phyloP scores from a whole-genome alignment of 2,888 invertebrate species.

The Dryocosmus kuriphilus region DNA sequence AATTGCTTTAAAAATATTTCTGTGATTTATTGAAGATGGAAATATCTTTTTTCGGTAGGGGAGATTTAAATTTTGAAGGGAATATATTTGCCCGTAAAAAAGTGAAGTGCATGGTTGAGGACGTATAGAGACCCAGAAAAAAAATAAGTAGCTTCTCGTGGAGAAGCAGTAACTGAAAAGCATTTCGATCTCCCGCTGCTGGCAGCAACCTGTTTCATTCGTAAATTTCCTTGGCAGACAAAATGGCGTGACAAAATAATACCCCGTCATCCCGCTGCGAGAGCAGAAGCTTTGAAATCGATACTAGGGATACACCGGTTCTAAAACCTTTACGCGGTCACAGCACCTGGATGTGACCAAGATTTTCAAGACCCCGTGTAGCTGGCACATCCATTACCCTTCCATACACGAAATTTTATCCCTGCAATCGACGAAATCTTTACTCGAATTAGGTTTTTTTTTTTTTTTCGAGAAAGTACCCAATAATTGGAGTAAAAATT shows the following conservation, averaged over 20 bases:
- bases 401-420: background rate
- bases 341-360: conserved; percentile 33
- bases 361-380: background rate
- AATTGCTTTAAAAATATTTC: background rate
- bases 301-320: conserved; percentile 41
- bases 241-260: conserved; percentile 48
- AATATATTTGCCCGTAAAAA: conserved; percentile 2
- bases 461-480: background rate
- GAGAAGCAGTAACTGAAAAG: conserved; percentile 12
- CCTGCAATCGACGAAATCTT: background rate
- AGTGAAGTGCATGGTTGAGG: conserved; percentile 6
- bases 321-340: conserved; percentile 14
- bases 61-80: background rate
- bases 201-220: conserved; percentile 45
- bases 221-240: conserved; percentile 48
- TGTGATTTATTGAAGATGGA: background rate
- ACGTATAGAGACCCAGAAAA: background rate
- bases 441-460: background rate
- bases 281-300: conserved; percentile 48
- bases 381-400: conserved; percentile 3
- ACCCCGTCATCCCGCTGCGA: conserved; percentile 44
- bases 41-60: background rate
- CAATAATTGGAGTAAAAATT: background rate
- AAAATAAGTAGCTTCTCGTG: conserved; percentile 16
- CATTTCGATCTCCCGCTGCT: conserved; percentile 22